phyloP scores from a whole-genome alignment of 92 coral and sea anemone species.

The Metridium senile region DNA sequence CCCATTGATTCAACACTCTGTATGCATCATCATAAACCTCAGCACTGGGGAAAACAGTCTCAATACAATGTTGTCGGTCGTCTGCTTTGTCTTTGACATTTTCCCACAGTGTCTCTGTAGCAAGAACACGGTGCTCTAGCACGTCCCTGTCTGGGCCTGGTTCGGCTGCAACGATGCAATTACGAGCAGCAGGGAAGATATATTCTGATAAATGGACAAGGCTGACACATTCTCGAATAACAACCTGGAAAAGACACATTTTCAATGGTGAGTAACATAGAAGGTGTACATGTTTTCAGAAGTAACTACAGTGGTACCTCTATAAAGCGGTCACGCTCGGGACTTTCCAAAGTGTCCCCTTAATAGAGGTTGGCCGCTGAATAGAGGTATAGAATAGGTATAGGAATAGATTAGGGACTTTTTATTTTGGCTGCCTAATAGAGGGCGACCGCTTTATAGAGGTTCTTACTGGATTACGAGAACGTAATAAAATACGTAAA shows the following conservation, averaged over 20 bases:
- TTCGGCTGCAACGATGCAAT: slow-evolving; percentile 56
- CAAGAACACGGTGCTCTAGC: slow-evolving; percentile 67
- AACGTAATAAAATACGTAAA: too few relatives aligned
- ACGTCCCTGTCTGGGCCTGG: slow-evolving; percentile 73
- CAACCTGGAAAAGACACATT: slow-evolving; percentile 45
- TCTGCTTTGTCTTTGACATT: slow-evolving; percentile 63
- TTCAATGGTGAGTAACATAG: too few relatives aligned
- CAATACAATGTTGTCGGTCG: slow-evolving; percentile 73
- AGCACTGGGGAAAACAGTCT: slow-evolving; percentile 87
- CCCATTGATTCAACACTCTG: slow-evolving; percentile 73
- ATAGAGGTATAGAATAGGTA: too few relatives aligned
- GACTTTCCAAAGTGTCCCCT: too few relatives aligned
- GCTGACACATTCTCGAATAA: slow-evolving; percentile 78
- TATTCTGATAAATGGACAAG: slow-evolving; percentile 78
- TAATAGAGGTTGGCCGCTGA: too few relatives aligned
- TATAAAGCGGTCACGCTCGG: too few relatives aligned
- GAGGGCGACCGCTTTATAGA: too few relatives aligned
- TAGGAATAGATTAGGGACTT: too few relatives aligned
- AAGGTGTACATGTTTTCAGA: too few relatives aligned
- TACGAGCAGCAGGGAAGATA: slow-evolving; percentile 83
- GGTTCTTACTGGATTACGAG: too few relatives aligned
- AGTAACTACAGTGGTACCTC: too few relatives aligned
- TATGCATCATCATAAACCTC: slow-evolving; percentile 79
- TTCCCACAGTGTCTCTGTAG: slow-evolving; percentile 74
- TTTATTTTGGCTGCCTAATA: too few relatives aligned